These are phyloP conservation scores for Cheilosia soror DNA, from an alignment of 2,888 invertebrate genomes.

Conservation along the genomic window DNA sequence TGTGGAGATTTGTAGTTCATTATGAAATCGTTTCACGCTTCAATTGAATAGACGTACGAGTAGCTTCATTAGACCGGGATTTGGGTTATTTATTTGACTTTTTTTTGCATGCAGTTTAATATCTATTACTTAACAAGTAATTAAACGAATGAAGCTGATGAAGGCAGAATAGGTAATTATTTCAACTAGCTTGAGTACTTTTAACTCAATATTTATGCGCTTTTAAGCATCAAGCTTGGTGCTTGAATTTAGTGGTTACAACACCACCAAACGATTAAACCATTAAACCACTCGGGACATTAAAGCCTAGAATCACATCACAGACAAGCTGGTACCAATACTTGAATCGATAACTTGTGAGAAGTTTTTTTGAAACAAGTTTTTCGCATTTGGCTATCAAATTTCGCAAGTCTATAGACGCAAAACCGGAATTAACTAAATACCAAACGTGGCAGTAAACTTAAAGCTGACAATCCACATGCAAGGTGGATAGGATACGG, in stretches of 20 bases:
- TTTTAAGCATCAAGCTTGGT: neutral
- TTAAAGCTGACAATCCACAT: too few relatives aligned
- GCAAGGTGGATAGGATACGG: too few relatives aligned
- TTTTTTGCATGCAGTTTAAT: neutral
- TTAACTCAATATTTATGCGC: neutral
- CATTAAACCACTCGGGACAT: neutral
- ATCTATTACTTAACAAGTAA: conserved; percentile 9
- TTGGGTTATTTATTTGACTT: conserved; percentile 18
- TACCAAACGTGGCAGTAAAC: too few relatives aligned
- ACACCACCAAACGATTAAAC: neutral
- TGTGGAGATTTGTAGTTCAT: conserved; percentile 19
- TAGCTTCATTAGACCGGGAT: conserved; percentile 40
- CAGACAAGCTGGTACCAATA: too few relatives aligned
- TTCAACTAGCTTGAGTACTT: neutral
- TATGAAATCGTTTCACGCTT: conserved; percentile 47
- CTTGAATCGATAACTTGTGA: too few relatives aligned
- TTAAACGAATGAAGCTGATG: conserved; percentile 16
- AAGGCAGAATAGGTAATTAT: conserved; percentile 10
- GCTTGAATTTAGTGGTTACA: neutral
- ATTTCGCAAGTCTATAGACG: too few relatives aligned
- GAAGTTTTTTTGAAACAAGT: too few relatives aligned
- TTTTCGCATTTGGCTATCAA: too few relatives aligned
- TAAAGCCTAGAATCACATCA: too few relatives aligned
- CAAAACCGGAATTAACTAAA: too few relatives aligned
- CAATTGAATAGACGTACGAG: conserved; percentile 36